Evolutionary conservation across 2,888 invertebrate genomes (phyloP).

Genomic region (Drosophila meridionalis): DNA sequence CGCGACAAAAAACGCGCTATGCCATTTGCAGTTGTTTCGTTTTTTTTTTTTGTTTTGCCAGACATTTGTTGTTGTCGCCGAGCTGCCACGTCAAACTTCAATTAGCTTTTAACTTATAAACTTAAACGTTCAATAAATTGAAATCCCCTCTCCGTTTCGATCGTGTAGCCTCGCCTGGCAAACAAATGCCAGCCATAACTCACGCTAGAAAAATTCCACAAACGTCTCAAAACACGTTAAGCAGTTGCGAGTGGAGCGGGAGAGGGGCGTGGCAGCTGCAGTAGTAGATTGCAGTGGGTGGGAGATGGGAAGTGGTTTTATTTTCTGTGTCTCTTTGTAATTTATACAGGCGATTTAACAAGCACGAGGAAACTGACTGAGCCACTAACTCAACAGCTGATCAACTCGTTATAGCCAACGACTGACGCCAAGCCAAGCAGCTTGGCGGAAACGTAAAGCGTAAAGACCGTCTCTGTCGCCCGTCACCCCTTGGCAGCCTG

Average conservation of each 20-base stretch:
- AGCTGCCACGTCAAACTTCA: conserved; percentile 63
- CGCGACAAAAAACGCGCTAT: conserved; percentile 44
- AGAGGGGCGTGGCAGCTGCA: not conserved
- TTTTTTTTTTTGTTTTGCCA: not conserved
- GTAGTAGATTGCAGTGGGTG: conserved; percentile 1
- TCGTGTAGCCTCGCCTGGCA: not conserved
- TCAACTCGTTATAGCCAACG: conserved; percentile 23
- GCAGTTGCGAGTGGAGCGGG: not conserved
- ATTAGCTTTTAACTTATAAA: conserved; percentile 76
- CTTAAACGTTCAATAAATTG: conserved; percentile 73
- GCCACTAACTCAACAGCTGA: conserved; percentile 49
- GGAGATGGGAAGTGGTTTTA: not conserved
- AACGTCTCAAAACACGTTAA: conserved; percentile 61
- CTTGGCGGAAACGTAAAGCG: conserved; percentile 8
- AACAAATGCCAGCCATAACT: conserved; percentile 45
- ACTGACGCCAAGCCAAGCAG: conserved; percentile 15
- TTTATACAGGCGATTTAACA: conserved; percentile 55
- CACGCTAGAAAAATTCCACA: conserved; percentile 57
- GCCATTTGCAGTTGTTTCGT: not conserved
- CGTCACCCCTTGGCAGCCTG: not conserved
- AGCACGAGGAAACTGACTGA: conserved; percentile 46
- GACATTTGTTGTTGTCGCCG: conserved; percentile 2
- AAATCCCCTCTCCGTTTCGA: not conserved
- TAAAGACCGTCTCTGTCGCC: too few species aligned
- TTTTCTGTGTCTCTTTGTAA: conserved; percentile 32